A percentile compares a stretch with the other conserved stretches of the same genome.
Conservation (phyloP, 2,888 invertebrate genomes). For the Tillus elongatus region DNA sequence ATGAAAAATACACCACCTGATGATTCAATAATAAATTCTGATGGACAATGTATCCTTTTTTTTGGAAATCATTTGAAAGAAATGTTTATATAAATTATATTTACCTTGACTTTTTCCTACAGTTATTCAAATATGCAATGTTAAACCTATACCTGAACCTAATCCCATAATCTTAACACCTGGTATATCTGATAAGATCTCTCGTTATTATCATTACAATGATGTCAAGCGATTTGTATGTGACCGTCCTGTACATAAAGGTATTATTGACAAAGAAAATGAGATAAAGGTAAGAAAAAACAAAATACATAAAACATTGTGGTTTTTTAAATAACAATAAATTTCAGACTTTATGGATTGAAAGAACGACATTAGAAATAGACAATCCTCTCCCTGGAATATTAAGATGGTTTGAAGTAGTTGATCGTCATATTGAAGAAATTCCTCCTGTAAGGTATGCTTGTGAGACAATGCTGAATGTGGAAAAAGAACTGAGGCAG, state of each 20-base stretch:
- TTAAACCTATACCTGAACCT: constrained; percentile 76
- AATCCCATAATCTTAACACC: constrained; percentile 42
- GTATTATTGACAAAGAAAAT: constrained; percentile 84
- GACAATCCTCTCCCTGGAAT: constrained; percentile 82
- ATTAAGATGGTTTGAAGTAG: constrained; percentile 87
- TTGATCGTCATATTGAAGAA: constrained; percentile 62
- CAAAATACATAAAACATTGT: constrained; percentile 5
- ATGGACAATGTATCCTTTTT: constrained; percentile 67
- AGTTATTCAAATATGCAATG: constrained; percentile 91
- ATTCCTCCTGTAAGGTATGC: constrained; percentile 77
- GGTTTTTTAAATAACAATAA: constrained; percentile 6
- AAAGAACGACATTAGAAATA: constrained; percentile 78
- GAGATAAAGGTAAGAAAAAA: constrained; percentile 69
- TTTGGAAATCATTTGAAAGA: neutral
- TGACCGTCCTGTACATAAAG: constrained; percentile 83
- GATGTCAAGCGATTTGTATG: constrained; percentile 85
- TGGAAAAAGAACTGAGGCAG: constrained; percentile 75
- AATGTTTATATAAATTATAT: constrained; percentile 1
- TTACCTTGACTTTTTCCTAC: constrained; percentile 14
- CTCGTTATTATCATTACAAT: constrained; percentile 83
- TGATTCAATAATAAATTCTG: constrained; percentile 73
- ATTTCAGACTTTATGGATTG: constrained; percentile 81
- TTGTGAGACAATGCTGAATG: constrained; percentile 87
- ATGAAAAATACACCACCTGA: constrained; percentile 88
- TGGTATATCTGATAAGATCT: constrained; percentile 78